Evolutionary conservation across 2,113 vertebrate species (phyloP).

Genomic region (Tragelaphus buxtoni): DNA sequence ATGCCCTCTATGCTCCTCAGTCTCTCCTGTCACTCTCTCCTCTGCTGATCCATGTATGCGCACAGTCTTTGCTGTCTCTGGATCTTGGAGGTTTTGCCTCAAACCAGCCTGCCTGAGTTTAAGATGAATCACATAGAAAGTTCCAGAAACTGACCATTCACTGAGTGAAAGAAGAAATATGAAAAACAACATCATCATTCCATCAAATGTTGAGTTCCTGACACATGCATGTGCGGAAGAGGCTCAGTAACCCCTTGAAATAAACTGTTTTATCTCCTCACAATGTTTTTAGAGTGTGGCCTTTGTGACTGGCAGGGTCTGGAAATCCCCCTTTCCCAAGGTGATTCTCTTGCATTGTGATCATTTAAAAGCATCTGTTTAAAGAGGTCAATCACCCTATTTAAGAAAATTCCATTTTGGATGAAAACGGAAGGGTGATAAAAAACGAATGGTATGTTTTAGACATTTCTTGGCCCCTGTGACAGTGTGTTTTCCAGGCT

Average conservation of each 20-base stretch:
- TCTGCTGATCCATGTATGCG: not conserved
- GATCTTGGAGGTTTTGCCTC: not conserved
- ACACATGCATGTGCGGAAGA: not conserved
- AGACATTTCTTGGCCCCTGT: not conserved
- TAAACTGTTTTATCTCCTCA: not conserved
- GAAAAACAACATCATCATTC: not conserved
- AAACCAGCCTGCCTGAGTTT: not conserved
- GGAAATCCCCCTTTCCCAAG: not conserved
- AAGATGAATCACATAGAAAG: not conserved
- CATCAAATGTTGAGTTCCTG: not conserved
- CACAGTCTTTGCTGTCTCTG: not conserved
- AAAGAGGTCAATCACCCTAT: not conserved
- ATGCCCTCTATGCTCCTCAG: fast-evolving
- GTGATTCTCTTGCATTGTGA: not conserved
- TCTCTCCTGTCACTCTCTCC: not conserved
- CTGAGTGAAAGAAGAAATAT: not conserved
- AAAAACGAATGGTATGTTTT: not conserved
- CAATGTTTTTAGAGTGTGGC: not conserved
- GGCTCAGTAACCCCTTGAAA: not conserved
- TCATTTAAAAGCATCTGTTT: not conserved
- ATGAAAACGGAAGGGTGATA: not conserved
- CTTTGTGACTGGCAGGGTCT: not conserved
- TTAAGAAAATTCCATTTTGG: not conserved
- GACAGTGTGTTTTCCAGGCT: not conserved
- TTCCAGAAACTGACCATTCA: constrained; percentile 26